Evolutionary conservation across 92 coral and sea anemone genomes (phyloP).

Genomic region (Anthopleura xanthogrammica): DNA sequence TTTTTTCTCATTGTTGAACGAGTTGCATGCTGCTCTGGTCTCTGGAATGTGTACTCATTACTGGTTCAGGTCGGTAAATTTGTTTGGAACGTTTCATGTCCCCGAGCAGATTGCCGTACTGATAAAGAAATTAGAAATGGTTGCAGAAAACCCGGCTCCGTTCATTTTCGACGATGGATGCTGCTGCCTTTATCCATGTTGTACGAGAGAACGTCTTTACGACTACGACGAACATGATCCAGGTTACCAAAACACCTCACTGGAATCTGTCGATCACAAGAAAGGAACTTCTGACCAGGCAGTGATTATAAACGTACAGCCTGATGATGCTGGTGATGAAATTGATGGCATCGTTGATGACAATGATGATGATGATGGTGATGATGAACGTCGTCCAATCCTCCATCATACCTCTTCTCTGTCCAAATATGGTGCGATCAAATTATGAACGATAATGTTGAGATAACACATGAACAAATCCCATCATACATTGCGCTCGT

Average conservation of each 20-base stretch:
- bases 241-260: background rate
- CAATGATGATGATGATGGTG: background rate
- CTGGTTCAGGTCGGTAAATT: conserved; percentile 43
- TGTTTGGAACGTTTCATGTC: background rate
- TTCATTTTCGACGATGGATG: conserved; percentile 12
- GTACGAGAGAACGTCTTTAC: conserved; percentile 1
- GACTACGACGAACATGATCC: background rate
- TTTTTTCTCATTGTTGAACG: conserved; percentile 20
- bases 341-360: background rate
- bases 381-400: background rate
- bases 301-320: too few relatives aligned
- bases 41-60: conserved; percentile 21
- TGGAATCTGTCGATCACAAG: background rate
- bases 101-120: background rate
- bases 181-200: conserved; percentile 13
- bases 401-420: background rate
- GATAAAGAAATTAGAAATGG: background rate
- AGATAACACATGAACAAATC: too few relatives aligned
- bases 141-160: background rate
- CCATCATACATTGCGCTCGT: background rate
- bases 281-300: background rate
- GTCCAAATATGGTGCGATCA: background rate
- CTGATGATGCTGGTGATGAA: background rate
- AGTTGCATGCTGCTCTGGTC: conserved; percentile 24
- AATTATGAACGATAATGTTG: background rate